Conservation (phyloP, 1,140 invertebrate genomes). For the Drosophila repleta region DNA sequence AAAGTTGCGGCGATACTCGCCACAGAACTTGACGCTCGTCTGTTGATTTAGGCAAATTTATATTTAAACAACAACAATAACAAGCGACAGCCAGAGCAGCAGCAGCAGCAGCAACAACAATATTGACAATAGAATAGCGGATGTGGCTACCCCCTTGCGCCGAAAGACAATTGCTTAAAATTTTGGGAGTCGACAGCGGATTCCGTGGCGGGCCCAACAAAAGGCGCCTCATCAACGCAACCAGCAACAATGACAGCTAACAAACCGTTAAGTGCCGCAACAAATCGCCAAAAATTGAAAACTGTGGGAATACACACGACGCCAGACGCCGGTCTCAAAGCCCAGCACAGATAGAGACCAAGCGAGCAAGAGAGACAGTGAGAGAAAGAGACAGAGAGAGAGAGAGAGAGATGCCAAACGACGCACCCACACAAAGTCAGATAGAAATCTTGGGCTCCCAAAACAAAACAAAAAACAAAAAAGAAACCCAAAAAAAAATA, state of each 20-base stretch:
- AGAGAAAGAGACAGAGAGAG: no score
- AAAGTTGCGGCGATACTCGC: constrained; percentile 40
- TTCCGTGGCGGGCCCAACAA: constrained; percentile 32
- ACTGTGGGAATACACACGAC: constrained; percentile 69
- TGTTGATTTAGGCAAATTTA: constrained; percentile 80
- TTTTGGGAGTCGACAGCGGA: constrained; percentile 23
- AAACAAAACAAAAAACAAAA: constrained; percentile 20
- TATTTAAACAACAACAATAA: constrained; percentile 57
- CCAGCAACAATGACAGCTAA: constrained; percentile 78
- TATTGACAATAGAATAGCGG: constrained; percentile 49
- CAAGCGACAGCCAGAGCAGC: constrained; percentile 15
- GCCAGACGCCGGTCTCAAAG: constrained; percentile 28
- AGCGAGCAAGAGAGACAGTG: no score
- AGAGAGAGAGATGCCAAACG: constrained; percentile 6
- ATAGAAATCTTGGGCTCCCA: constrained; percentile 60
- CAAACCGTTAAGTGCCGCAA: constrained; percentile 82
- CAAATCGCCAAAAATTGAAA: constrained; percentile 82
- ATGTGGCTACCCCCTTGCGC: constrained; percentile 35
- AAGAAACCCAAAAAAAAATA: constrained; percentile 29
- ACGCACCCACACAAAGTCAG: constrained; percentile 36
- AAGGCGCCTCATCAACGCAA: constrained; percentile 74
- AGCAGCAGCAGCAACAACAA: constrained; percentile 10
- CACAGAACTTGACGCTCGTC: constrained; percentile 38
- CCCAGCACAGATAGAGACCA: not conserved
- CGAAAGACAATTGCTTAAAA: constrained; percentile 39